Evolutionary conservation across 1,140 invertebrate species (phyloP), one percentile per base, ranked within the genome.

Genomic region (Elymnias hypermnestra): DNA sequence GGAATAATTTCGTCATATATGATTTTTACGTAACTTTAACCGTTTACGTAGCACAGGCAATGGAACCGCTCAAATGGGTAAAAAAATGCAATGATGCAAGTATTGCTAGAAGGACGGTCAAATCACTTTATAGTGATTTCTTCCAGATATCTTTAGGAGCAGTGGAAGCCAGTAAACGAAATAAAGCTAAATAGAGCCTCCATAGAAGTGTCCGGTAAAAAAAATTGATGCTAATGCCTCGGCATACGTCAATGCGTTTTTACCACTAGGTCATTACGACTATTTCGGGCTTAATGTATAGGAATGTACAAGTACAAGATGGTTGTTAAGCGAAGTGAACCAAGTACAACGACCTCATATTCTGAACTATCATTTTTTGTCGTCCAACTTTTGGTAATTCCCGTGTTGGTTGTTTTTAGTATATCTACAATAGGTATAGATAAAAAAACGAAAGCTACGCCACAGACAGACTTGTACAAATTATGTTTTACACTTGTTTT

Each of bases 331-430:
- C 26, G 26, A 29, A 22, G 2, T 22, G 2, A 9, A 26, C 10
- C 7, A 31, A 15, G 21, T 46, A 46, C 61, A 39, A 52, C 47
- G 54, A 63, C 57, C 61, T 58, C 47, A 15, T 59, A 12, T 57
- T 59, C 59, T 45, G 46, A 42, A 50, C 44, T 54, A 37, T 41
- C 13, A 50, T 53, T 67, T 66, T 67, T 67, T 67, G 60, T 25
- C 38, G 10, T 49, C 25, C 21, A 25, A 40, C 40, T 57, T 63
- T 63, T 44, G 63, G 63, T 49, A 67, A 61, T 63, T 44, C 63
- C 57, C 61, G 55, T 52, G 58, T 53, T 46, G 26, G 40, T 47
- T 57, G 38, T n/a, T 40, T 57, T 41, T 50, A 48, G 48, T 52
- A 48, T 51, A 51, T 58, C 48, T 68, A 40, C 54, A 63, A 57